Conservation (phyloP, 2,113 vertebrate species). For the Potamarius usumacintae region DNA sequence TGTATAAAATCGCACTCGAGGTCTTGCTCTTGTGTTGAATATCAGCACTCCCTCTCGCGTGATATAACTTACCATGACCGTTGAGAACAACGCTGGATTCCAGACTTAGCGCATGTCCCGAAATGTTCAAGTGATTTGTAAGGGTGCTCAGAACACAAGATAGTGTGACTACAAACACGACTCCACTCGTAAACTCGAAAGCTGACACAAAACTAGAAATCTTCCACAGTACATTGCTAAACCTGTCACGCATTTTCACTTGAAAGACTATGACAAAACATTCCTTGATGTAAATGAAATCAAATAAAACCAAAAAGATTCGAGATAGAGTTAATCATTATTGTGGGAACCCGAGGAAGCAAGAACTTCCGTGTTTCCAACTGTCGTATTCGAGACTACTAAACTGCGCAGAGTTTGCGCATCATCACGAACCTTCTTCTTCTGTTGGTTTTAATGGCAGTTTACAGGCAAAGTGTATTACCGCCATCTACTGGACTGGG, state of each 20-base stretch:
- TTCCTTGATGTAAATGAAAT: background rate
- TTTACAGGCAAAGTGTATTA: too few relatives aligned
- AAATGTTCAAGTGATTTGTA: slow-evolving; percentile 13
- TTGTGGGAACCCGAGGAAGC: background rate
- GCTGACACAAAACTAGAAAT: slow-evolving; percentile 9
- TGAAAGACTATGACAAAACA: background rate
- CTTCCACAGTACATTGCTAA: background rate
- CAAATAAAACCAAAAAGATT: background rate
- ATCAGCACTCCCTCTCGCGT: too few relatives aligned
- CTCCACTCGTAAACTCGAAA: slow-evolving; percentile 43
- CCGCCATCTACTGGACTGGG: too few relatives aligned
- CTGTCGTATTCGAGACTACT: background rate
- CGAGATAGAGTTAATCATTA: background rate
- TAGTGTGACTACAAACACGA: slow-evolving; percentile 18
- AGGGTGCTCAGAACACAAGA: slow-evolving; percentile 38
- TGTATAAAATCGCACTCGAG: too few relatives aligned
- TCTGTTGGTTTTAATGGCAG: too few relatives aligned
- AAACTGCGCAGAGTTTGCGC: slow-evolving; percentile 13
- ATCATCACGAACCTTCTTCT: background rate
- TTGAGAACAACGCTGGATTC: slow-evolving; percentile 40
- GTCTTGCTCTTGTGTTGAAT: too few relatives aligned
- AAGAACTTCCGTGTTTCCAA: slow-evolving; percentile 29
- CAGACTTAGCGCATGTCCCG: slow-evolving; percentile 41
- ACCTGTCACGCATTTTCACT: slow-evolving; percentile 10
- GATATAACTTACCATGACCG: slow-evolving; percentile 50